Conservation (phyloP, 1,140 invertebrate species). For the Nasonia vitripennis region DNA sequence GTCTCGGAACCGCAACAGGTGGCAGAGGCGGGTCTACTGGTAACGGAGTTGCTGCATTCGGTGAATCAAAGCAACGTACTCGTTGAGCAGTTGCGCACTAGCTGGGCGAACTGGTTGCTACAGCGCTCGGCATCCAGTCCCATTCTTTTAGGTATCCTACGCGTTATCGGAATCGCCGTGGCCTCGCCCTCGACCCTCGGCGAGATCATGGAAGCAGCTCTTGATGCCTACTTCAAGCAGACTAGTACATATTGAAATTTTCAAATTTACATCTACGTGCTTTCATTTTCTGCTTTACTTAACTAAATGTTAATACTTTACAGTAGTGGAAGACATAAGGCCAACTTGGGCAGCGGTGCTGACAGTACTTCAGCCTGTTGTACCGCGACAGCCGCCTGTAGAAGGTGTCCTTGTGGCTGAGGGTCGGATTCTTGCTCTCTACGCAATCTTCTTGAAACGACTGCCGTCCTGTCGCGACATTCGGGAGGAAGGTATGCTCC, state of each 20-base stretch:
- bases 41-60: constrained; percentile 73
- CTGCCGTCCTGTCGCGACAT: constrained; percentile 73
- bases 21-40: constrained; percentile 73
- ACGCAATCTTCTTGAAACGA: constrained; percentile 73
- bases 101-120: constrained; percentile 70
- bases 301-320: constrained; percentile 42
- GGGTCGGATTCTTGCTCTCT: constrained; percentile 72
- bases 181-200: constrained; percentile 71
- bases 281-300: neutral
- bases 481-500: constrained; percentile 72
- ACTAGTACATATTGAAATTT: constrained; percentile 60
- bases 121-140: constrained; percentile 73
- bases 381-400: constrained; percentile 71
- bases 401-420: constrained; percentile 71
- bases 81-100: constrained; percentile 67
- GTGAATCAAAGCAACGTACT: constrained; percentile 72
- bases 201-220: constrained; percentile 73
- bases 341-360: constrained; percentile 73
- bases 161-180: constrained; percentile 70
- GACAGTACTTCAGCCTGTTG: constrained; percentile 69
- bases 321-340: constrained; percentile 66
- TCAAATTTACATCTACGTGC: neutral
- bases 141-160: constrained; percentile 72
- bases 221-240: constrained; percentile 75
- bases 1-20: constrained; percentile 75